A percentile compares a stretch with the other conserved stretches of the same genome.
These are phyloP conservation scores for Edolisoma coerulescens DNA, from an alignment of 2,113 vertebrate genomes.

Conservation along the genomic window DNA sequence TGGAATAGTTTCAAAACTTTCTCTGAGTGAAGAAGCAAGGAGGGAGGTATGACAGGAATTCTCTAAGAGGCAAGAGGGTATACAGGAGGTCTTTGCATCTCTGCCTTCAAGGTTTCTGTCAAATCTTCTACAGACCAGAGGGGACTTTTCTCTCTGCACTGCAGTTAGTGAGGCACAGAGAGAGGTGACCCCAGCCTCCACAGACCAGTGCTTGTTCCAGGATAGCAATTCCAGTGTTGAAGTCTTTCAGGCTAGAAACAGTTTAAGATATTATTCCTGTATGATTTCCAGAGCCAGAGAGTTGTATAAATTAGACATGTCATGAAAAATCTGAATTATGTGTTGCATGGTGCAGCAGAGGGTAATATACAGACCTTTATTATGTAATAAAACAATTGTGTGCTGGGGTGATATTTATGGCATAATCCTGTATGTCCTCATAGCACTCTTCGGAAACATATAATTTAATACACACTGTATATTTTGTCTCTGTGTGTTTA, in stretches of 20 bases:
- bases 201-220: background rate
- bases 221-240: background rate
- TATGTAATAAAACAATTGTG: conserved; percentile 64
- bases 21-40: background rate
- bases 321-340: conserved; percentile 50
- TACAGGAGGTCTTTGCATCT: background rate
- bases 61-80: background rate
- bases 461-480: conserved; percentile 58
- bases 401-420: conserved; percentile 56
- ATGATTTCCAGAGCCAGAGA: conserved; percentile 21
- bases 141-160: background rate
- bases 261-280: background rate
- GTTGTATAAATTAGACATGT: conserved; percentile 22
- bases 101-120: background rate
- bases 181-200: background rate
- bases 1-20: background rate
- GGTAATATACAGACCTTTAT: conserved; percentile 60
- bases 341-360: background rate
- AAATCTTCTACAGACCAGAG: background rate
- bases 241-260: background rate
- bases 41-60: background rate
- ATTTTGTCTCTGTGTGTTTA: conserved; percentile 57
- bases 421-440: conserved; percentile 34
- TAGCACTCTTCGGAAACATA: conserved; percentile 51
- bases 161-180: background rate